Base-by-base conservation (phyloP, 2,888 invertebrate genomes). In the Hybos culiciformis region DNA sequence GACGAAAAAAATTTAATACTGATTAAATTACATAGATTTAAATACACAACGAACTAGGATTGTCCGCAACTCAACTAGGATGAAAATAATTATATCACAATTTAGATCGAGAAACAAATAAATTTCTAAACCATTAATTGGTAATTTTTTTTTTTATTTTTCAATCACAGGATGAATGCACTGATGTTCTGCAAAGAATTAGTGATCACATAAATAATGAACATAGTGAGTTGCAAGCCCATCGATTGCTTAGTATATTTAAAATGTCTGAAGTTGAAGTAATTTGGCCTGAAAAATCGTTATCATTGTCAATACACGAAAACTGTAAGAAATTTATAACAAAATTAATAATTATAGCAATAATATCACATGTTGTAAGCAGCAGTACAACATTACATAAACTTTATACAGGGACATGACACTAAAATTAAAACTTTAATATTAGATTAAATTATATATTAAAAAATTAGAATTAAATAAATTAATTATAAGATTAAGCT, bases 251-350 rank as follows among this genome's bases (percentile, higher is more conserved):
- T 45, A 90, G 90, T 53, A 87, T 90, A 64, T 85, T 90, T 71
- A 90, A 90, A 71, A 84, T 90, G 72, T 88, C 88, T 42, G 88
- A 88, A 71, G 87, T 90, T 42, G 87, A 88, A 66, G 82, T 87
- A 41, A 79, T 85, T 51, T 79, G 85, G 66, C 83, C 86, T 39
- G 66, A 66, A 52, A 63, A 54, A 44, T 63, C 58, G 52, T 59
- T 58, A 47, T 46, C 48, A 34, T 37, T 20, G 7, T 39, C 50
- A 41, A 43, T 50, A 24, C 41, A 24, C 26, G 19, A 38, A 15
- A 33, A 19, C 17, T 2, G 14, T 11, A 17, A 5, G 12, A n/a
- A n/a, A 29, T 12, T 29, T 29, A 29, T n/a, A 29, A n/a, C 12
- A n/a, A n/a, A n/a, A 29, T 4, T 29, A n/a, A 29, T 29, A n/a